phyloP scores from a whole-genome alignment of 2,888 invertebrate genomes.

The Agrochola lychnidis region DNA sequence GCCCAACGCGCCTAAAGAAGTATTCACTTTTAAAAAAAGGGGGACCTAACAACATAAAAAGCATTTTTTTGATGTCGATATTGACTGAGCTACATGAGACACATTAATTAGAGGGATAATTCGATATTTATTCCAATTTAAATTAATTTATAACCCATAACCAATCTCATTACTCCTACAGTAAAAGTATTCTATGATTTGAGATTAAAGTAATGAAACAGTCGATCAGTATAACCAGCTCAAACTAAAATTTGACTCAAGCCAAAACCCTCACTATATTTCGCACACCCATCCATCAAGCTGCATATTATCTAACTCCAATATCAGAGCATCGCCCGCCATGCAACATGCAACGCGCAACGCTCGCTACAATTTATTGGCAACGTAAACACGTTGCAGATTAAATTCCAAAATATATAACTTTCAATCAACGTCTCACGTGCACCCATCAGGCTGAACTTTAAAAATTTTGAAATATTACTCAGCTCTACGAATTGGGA shows the following conservation, averaged over 20 bases:
- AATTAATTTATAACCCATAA: not conserved
- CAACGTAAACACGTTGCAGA: conserved; percentile 72
- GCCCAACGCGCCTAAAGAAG: too few relatives aligned
- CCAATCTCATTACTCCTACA: not conserved
- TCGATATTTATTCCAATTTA: not conserved
- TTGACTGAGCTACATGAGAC: too few relatives aligned
- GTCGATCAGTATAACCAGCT: not conserved
- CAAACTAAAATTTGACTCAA: not conserved
- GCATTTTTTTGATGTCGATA: too few relatives aligned
- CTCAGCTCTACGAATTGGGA: conserved; percentile 69
- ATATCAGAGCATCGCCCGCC: conserved; percentile 51
- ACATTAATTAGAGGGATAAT: not conserved
- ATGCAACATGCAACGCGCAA: conserved; percentile 45
- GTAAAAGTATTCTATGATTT: not conserved
- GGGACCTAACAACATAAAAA: too few relatives aligned
- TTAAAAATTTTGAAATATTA: conserved; percentile 86
- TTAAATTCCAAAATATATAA: conserved; percentile 80
- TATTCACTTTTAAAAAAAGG: too few relatives aligned
- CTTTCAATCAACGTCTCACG: conserved; percentile 82
- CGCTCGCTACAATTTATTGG: conserved; percentile 65
- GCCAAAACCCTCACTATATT: conserved; percentile 15
- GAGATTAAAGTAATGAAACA: not conserved
- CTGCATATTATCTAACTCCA: conserved; percentile 43
- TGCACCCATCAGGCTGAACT: conserved; percentile 74
- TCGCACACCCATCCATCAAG: conserved; percentile 47